Conservation (phyloP, 2,113 vertebrate genomes). For the Onychostruthus taczanowskii region DNA sequence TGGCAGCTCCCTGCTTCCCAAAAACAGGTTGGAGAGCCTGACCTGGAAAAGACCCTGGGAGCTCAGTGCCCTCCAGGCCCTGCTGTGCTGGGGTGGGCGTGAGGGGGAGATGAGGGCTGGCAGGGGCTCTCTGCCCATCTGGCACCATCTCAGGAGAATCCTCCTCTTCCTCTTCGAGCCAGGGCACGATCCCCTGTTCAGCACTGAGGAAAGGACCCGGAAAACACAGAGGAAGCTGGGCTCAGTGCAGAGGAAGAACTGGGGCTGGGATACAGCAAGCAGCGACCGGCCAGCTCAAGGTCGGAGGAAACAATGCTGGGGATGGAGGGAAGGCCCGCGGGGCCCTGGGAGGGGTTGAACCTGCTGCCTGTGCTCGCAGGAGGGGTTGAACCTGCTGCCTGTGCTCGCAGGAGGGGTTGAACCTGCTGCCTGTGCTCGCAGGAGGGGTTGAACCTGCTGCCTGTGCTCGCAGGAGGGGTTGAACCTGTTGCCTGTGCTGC, state of each 20-base stretch:
- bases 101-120: neutral
- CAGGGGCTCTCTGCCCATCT: neutral
- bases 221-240: neutral
- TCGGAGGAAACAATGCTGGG: neutral
- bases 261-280: neutral
- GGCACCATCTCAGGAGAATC: neutral
- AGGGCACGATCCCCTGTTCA: rapidly evolving
- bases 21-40: neutral
- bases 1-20: neutral
- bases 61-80: neutral
- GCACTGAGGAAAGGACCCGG: neutral
- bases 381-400: too few species aligned
- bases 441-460: too few species aligned
- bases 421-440: too few species aligned
- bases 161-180: neutral
- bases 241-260: neutral
- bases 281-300: neutral
- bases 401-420: too few species aligned
- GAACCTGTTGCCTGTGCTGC: neutral
- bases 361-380: neutral
- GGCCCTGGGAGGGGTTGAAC: neutral
- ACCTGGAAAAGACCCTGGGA: neutral
- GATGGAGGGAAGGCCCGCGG: neutral
- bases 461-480: too few species aligned
- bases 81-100: neutral